A percentile compares a stretch with the other conserved stretches of the same genome.
These are phyloP conservation scores for Nemotelus pantherinus DNA, from an alignment of 2,888 invertebrate genomes.

Conservation along the genomic window DNA sequence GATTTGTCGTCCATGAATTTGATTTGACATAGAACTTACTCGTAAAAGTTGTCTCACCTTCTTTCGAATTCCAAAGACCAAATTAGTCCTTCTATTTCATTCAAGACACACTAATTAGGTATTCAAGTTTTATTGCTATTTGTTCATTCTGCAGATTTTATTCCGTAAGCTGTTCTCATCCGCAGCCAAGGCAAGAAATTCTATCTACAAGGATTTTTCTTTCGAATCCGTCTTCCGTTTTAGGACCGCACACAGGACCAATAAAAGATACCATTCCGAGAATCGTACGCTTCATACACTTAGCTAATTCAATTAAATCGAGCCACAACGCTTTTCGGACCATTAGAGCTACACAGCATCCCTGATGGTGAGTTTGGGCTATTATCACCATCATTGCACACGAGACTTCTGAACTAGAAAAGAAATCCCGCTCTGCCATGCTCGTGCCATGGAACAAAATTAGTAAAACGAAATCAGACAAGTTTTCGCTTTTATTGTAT, in stretches of 20 bases:
- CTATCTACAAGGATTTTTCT: no score
- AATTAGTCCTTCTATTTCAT: no score
- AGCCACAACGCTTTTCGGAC: neutral
- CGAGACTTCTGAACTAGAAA: neutral
- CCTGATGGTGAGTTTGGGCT: slow-evolving; percentile 8
- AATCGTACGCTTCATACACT: neutral
- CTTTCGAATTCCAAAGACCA: no score
- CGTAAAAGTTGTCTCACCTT: no score
- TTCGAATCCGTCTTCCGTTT: no score
- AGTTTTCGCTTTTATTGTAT: slow-evolving; percentile 21
- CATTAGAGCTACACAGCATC: slow-evolving; percentile 1
- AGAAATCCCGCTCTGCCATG: neutral
- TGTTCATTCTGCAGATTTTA: no score
- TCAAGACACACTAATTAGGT: no score
- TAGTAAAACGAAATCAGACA: slow-evolving; percentile 16
- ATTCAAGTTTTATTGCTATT: no score
- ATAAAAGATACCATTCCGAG: neutral
- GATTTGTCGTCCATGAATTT: no score
- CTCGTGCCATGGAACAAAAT: slow-evolving; percentile 25
- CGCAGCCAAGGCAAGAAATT: no score
- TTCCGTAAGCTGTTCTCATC: no score
- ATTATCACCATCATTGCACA: slow-evolving; percentile 22
- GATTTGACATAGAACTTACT: no score
- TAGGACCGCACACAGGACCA: neutral
- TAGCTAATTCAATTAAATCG: slow-evolving; percentile 40